Base-by-base conservation (phyloP, 2,888 invertebrate species). In the Coleophora deauratella region DNA sequence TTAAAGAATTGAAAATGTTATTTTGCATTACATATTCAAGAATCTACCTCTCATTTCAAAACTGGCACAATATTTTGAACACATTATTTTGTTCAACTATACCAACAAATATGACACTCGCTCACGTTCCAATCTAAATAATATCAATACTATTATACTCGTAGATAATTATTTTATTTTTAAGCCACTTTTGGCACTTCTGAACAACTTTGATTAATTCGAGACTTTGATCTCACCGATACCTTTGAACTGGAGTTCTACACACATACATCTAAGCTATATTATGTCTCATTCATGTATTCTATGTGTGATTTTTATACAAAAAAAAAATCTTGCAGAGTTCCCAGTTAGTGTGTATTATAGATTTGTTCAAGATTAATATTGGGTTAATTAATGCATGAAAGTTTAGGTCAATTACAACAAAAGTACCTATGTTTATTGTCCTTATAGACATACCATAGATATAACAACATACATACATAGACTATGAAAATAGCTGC, bases 111-210 rank as follows among this genome's bases (percentile, higher is more conserved):
- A 40, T 41, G 41, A 46, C 13, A 28, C 30, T 33, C 41, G 37
- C 45, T 42, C 44, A 42, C 27, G 34, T 37, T 47, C 6, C 3
- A 21, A 21, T 21, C 6, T 21, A 6, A 21, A 21, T 21, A n/a
- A n/a, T n/a, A n/a, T n/a, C n/a, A n/a, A n/a, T n/a, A n/a, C n/a
- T n/a, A n/a, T n/a, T n/a, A n/a, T n/a, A n/a, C n/a, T n/a, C n/a
- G n/a, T 21, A 21, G 3, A 21, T 21, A 21, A 21, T 21, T 21
- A 21, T 21, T 21, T 6, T 21, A 55, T 53, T 46, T 40, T 62
- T 47, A 68, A 69, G 76, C 74, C 72, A 72, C 57, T 62, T 64
- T 77, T 77, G 77, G 77, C 77, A 77, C 75, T 21, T 21, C 21
- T 21, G 21, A 21, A 21, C 21, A 21, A 21, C 21, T 21, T 21